Conservation (phyloP, 30 jellyfish, hydroid and myxozoan species). For the Chironex yamaguchii region DNA sequence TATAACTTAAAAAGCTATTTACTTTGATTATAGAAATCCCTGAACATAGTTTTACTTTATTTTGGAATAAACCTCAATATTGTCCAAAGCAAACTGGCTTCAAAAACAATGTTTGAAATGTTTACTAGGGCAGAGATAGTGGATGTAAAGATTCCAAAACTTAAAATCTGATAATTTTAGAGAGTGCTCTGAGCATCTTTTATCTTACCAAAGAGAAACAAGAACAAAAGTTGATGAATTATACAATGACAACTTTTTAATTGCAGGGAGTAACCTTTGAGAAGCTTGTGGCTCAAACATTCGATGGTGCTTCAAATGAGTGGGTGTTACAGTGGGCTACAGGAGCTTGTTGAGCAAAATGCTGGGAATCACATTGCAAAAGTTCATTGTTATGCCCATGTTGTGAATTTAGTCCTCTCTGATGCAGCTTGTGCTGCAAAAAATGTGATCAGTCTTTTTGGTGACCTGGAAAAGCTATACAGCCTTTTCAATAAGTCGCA, state of each 20-base stretch:
- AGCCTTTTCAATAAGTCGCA: constrained; percentile 39
- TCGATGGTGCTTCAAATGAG: constrained; percentile 67
- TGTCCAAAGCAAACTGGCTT: no score
- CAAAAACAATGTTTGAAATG: no score
- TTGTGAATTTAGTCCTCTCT: constrained; percentile 51
- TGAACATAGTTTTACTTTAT: no score
- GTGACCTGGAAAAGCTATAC: constrained; percentile 26
- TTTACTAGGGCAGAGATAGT: no score
- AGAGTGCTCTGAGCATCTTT: constrained; percentile 45
- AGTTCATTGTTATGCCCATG: constrained; percentile 68
- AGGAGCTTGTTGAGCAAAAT: constrained; percentile 26
- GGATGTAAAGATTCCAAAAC: no score
- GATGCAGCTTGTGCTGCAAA: constrained; percentile 62
- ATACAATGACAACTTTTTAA: constrained; percentile 33
- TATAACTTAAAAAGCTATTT: no score
- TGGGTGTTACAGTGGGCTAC: constrained; percentile 65
- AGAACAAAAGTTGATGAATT: constrained; percentile 53
- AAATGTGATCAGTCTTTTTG: constrained; percentile 49
- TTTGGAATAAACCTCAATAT: no score
- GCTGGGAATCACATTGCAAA: constrained; percentile 48
- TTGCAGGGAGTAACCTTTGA: constrained; percentile 63
- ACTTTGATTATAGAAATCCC: no score
- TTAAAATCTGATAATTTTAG: constrained; percentile 30
- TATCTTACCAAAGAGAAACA: constrained; percentile 43
- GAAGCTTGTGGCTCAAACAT: constrained; percentile 61